Evolutionary conservation across 2,797 vertebrate species (phyloP).

Genomic region (Phrynocephalus forsythii): DNA sequence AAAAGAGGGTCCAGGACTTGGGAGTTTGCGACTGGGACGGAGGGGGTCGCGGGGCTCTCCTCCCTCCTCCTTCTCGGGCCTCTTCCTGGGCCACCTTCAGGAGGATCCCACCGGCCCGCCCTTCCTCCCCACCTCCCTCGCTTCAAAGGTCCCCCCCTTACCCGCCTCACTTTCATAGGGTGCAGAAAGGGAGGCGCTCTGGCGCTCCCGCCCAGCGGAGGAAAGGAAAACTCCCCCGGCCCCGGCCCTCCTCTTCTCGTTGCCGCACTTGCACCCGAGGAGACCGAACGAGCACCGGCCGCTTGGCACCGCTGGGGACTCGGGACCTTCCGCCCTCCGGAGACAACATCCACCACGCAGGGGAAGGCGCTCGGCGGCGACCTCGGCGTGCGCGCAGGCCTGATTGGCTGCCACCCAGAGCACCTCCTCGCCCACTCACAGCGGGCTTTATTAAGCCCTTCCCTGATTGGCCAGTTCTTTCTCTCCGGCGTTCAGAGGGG

Average conservation of each 20-base stretch:
- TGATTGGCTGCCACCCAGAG: neutral
- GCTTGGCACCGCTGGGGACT: neutral
- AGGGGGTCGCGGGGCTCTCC: neutral
- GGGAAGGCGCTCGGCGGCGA: neutral
- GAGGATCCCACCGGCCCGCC: too few species aligned
- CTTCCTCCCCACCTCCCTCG: neutral
- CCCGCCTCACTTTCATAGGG: slow-evolving; percentile 36
- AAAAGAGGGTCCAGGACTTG: neutral
- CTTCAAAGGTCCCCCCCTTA: neutral
- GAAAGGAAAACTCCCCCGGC: neutral
- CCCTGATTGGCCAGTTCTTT: neutral
- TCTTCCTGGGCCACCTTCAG: too few species aligned
- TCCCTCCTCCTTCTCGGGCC: neutral
- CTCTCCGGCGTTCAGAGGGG: neutral
- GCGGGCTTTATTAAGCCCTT: neutral
- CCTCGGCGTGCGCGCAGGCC: neutral
- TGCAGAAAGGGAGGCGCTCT: slow-evolving; percentile 15
- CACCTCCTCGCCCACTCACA: neutral
- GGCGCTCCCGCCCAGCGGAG: neutral
- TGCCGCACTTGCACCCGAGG: neutral
- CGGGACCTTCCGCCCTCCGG: neutral
- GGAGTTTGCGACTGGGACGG: neutral
- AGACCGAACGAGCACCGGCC: neutral
- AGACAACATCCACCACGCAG: neutral
- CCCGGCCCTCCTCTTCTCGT: neutral